These are phyloP conservation scores for Ptilonorhynchus violaceus DNA, from an alignment of 2,113 vertebrate species.

Conservation along the genomic window DNA sequence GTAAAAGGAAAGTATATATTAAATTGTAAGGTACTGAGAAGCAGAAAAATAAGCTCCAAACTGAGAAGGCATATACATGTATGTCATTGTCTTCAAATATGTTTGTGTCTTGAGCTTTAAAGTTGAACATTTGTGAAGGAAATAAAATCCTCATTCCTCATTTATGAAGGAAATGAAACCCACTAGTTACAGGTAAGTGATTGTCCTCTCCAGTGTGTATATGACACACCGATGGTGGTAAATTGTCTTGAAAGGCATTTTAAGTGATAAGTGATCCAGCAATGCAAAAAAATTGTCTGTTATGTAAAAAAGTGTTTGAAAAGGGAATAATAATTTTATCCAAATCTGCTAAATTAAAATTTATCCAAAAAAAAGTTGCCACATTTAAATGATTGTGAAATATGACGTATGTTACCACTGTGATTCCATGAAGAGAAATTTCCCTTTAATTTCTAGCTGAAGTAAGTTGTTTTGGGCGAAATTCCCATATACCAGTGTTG, in stretches of 20 bases:
- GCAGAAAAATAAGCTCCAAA: not conserved
- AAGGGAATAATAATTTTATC: not conserved
- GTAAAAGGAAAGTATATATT: not conserved
- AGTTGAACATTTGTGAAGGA: not conserved
- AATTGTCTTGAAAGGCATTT: not conserved
- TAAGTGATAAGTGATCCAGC: not conserved
- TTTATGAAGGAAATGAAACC: not conserved
- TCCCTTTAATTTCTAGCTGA: not conserved
- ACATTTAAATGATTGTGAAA: not conserved
- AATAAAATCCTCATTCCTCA: not conserved
- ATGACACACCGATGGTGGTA: not conserved
- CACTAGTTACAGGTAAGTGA: not conserved
- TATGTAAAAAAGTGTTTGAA: not conserved
- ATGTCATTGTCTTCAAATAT: not conserved
- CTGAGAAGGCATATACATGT: not conserved
- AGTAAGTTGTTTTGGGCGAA: not conserved
- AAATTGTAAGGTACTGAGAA: not conserved
- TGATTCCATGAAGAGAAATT: not conserved
- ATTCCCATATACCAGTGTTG: not conserved
- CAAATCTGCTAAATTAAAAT: not conserved
- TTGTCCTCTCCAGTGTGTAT: not conserved
- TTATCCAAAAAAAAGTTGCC: not conserved
- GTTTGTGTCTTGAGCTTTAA: not conserved
- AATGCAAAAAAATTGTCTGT: not conserved
- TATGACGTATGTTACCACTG: accelerated